phyloP scores from a whole-genome alignment of 2,797 vertebrate genomes.

The Lacerta bilineata region DNA sequence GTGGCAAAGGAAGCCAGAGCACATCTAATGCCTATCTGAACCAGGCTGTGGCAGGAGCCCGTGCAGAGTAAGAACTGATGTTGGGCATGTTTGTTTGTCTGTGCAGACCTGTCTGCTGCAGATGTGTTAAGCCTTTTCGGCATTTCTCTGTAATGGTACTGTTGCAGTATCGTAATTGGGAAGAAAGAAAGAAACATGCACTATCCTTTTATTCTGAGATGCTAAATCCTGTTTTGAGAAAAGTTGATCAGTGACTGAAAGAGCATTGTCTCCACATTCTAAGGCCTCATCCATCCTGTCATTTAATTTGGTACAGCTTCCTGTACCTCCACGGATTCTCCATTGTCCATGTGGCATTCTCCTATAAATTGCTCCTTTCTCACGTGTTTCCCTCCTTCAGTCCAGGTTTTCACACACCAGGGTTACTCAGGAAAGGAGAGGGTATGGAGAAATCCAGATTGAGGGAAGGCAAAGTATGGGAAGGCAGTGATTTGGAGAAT shows the following conservation, averaged over 20 bases:
- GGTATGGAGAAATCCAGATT: too few relatives aligned
- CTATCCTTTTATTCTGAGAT: background rate
- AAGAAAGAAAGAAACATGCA: background rate
- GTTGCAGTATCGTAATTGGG: background rate
- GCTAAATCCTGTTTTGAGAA: background rate
- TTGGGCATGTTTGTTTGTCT: background rate
- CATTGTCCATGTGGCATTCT: too few relatives aligned
- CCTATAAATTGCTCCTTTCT: too few relatives aligned
- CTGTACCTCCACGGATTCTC: too few relatives aligned
- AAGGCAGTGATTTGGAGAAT: too few relatives aligned
- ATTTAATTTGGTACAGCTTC: too few relatives aligned
- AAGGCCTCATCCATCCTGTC: too few relatives aligned
- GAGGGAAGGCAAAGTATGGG: too few relatives aligned
- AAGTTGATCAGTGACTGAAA: background rate
- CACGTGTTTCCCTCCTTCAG: too few relatives aligned
- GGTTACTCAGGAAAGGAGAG: too few relatives aligned
- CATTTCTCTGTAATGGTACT: background rate
- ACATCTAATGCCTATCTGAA: conserved; percentile 71
- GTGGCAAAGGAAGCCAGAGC: conserved; percentile 65
- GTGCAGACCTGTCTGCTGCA: background rate
- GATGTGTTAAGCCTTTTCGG: background rate
- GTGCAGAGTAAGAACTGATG: conserved; percentile 62
- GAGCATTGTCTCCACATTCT: background rate
- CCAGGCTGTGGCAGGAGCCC: conserved; percentile 77
- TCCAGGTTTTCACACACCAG: too few relatives aligned